Evolutionary conservation across 2,888 invertebrate species (phyloP), one percentile per base, ranked within the genome.

Genomic region (Erannis defoliaria): DNA sequence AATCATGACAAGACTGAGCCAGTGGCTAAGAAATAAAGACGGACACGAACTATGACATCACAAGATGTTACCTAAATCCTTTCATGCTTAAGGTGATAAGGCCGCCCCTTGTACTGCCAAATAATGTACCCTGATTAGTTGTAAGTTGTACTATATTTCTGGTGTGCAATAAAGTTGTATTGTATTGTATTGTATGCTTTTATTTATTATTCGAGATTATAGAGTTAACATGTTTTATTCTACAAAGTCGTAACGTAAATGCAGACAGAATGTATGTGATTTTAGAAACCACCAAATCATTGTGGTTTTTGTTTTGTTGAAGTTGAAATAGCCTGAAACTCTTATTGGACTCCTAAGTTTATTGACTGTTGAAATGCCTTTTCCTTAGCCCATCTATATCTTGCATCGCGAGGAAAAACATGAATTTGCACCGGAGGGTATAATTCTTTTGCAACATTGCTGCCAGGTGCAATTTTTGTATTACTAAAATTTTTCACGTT

Each of bases 391-490:
- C 4, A 46, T 23, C 35, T 31, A 26, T 51, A 26, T 55, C 10
- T 45, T 37, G 23, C 8, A 16, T n/a, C 21, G 31, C n/a, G 33
- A 9, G 19, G 18, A 43, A 54, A 48, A 43, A 51, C 38, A 45
- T 45, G 50, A 31, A 54, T 48, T 19, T 26, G n/a, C 19, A 35
- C 26, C 26, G 33, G 12, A 50, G 40, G 49, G 31, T 29, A 58
- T 58, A 54, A 48, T 9, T 42, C 18, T 42, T 33, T 10, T 38
- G n/a, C 21, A 40, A 14, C 43, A 14, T 5, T 31, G 45, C 16
- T 33, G 45, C 50, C 54, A 62, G 61, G 38, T 62, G 62, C 57
- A 14, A 21, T 21, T 42, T 62, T 55, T 53, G 35, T 53, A 18
- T 58, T 33, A 26, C 26, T 57, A 42, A 49, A 23, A 43, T 54